Evolutionary conservation across 2,113 vertebrate genomes (phyloP).

Genomic region (Vimba vimba): DNA sequence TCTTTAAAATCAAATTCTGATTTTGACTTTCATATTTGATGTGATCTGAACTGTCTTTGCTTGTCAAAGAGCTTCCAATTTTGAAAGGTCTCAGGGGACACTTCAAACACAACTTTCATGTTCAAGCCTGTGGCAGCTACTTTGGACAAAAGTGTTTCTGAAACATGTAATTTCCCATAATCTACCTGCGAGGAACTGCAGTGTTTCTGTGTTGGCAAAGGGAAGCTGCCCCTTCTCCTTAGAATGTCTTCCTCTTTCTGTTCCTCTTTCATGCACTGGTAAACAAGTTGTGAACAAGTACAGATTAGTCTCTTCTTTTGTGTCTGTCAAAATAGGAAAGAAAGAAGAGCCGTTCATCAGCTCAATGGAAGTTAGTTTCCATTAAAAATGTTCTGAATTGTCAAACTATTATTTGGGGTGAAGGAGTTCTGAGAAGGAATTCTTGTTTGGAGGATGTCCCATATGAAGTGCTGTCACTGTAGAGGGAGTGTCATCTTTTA

Average conservation of each 20-base stretch:
- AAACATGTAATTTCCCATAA: conserved; percentile 17
- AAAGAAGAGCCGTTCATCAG: not conserved
- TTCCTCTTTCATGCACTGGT: conserved; percentile 22
- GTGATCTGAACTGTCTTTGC: conserved; percentile 34
- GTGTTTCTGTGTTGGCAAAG: not conserved
- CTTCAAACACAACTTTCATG: not conserved
- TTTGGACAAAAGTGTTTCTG: not conserved
- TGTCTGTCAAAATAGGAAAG: not conserved
- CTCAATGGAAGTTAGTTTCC: not conserved
- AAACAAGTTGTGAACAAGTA: conserved; percentile 36
- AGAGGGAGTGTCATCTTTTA: not conserved
- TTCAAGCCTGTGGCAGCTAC: not conserved
- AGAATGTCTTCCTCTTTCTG: conserved; percentile 23
- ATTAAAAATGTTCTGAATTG: not conserved
- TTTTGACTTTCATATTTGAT: conserved; percentile 32
- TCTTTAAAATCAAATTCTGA: not conserved
- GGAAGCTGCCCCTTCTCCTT: not conserved
- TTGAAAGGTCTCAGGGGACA: conserved; percentile 29
- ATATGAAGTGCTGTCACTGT: not conserved
- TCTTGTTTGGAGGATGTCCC: not conserved
- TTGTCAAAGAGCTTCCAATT: not conserved
- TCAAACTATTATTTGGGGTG: conserved; percentile 16
- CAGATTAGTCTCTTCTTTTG: conserved; percentile 3
- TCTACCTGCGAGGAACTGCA: not conserved
- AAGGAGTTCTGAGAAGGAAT: not conserved